These are phyloP conservation scores for Peromyscus melanophrys DNA, from an alignment of 2,797 vertebrate species.

Conservation along the genomic window DNA sequence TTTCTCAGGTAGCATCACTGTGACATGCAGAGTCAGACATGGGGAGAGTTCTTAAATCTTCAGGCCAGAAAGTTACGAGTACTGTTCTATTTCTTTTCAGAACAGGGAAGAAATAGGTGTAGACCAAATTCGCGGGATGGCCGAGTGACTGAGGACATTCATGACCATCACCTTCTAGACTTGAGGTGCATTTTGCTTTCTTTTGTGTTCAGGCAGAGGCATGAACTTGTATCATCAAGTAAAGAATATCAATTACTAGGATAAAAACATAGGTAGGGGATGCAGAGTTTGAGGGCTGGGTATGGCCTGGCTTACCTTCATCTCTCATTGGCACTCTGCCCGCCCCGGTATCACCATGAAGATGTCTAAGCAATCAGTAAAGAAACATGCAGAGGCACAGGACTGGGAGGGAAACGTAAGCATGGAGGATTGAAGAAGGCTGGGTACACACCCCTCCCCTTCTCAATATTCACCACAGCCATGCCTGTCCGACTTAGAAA, in stretches of 20 bases:
- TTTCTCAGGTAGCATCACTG: neutral
- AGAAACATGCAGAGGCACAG: neutral
- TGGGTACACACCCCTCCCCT: neutral
- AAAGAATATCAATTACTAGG: neutral
- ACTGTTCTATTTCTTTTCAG: neutral
- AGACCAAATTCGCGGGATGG: neutral
- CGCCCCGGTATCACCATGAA: neutral
- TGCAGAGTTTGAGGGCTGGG: neutral
- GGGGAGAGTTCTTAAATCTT: neutral
- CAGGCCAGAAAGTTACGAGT: neutral
- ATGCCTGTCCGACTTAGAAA: conserved; percentile 7
- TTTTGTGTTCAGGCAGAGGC: neutral
- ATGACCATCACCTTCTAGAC: neutral
- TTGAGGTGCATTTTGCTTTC: neutral
- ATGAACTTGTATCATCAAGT: neutral
- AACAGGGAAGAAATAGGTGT: neutral
- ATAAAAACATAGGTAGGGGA: neutral
- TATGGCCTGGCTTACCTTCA: neutral
- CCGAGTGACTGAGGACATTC: neutral
- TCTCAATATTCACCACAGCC: neutral
- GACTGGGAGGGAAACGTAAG: neutral
- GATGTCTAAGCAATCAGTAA: neutral
- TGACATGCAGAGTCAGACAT: neutral
- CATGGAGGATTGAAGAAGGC: neutral
- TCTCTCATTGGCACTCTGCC: neutral